Evolutionary conservation across 1,140 invertebrate species (phyloP).

Genomic region (Carcinoscorpius rotundicauda): DNA sequence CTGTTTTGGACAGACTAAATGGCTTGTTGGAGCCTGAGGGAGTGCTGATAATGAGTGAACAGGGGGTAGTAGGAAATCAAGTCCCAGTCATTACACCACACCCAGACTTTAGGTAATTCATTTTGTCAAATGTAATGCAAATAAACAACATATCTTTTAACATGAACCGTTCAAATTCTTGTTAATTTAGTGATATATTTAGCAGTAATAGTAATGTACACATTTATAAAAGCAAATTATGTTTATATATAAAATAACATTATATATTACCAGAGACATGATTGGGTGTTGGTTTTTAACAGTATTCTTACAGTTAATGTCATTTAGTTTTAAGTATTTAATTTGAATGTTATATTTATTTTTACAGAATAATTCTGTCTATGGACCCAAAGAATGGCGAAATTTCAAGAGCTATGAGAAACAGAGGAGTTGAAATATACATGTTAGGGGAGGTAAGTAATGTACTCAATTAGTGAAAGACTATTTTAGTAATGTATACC

Average conservation of each 20-base stretch:
- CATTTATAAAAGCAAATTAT: no score
- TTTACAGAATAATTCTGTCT: conserved; percentile 68
- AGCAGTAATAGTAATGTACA: no score
- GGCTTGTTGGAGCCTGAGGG: conserved; percentile 87
- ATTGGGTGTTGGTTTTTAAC: not conserved
- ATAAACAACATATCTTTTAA: no score
- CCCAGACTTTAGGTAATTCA: conserved; percentile 55
- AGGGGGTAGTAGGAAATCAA: conserved; percentile 59
- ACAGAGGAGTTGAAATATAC: conserved; percentile 88
- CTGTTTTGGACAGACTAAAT: conserved; percentile 93
- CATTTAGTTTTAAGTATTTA: conserved; percentile 3
- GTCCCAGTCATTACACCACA: conserved; percentile 69
- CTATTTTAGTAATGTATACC: no score
- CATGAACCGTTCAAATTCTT: no score
- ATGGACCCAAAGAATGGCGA: conserved; percentile 91
- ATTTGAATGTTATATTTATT: conserved; percentile 12
- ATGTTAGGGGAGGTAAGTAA: conserved; percentile 35
- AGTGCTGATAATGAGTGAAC: conserved; percentile 75
- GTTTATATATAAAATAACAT: no score
- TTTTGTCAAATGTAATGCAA: no score
- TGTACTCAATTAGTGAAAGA: no score
- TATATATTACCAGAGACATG: no score
- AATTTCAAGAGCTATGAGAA: conserved; percentile 96
- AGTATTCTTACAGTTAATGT: not conserved
- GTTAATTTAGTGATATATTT: no score